phyloP scores from a whole-genome alignment of 2,113 vertebrate species.

The Cyphomyrus plagiostoma region DNA sequence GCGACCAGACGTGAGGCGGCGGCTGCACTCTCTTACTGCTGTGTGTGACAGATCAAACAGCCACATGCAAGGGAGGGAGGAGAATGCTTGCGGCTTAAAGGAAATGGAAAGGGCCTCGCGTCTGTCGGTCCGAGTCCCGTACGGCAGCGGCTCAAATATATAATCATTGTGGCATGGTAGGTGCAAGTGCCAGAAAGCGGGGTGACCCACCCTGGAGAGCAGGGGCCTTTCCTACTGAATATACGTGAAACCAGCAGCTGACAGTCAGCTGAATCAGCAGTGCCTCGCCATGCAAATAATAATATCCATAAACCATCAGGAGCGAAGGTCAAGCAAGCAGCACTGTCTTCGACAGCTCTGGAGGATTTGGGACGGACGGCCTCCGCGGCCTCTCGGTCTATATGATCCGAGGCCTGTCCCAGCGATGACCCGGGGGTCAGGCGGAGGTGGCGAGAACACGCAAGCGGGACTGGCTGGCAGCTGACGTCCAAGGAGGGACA shows the following conservation, averaged over 20 bases:
- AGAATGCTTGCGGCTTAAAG: neutral
- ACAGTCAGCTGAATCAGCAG: conserved; percentile 15
- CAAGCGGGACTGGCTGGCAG: neutral
- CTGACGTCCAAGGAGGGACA: neutral
- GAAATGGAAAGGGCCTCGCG: neutral
- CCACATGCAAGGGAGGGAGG: neutral
- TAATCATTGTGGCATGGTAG: neutral
- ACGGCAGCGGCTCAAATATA: neutral
- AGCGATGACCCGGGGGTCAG: neutral
- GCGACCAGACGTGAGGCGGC: neutral
- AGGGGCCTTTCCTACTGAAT: conserved; percentile 37
- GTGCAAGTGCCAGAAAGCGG: neutral
- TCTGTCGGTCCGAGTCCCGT: neutral
- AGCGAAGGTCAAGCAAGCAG: neutral
- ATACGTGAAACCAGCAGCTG: conserved; percentile 61
- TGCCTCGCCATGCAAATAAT: neutral
- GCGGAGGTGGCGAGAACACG: neutral
- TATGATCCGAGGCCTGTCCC: neutral
- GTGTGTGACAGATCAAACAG: neutral
- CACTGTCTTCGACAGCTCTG: neutral
- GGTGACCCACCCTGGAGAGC: neutral
- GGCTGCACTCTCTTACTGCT: neutral
- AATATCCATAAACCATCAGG: neutral
- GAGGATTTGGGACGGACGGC: neutral
- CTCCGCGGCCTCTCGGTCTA: neutral